These are phyloP conservation scores for Gasterosteus nipponicus DNA, from an alignment of 2,113 vertebrate species.

Conservation along the genomic window DNA sequence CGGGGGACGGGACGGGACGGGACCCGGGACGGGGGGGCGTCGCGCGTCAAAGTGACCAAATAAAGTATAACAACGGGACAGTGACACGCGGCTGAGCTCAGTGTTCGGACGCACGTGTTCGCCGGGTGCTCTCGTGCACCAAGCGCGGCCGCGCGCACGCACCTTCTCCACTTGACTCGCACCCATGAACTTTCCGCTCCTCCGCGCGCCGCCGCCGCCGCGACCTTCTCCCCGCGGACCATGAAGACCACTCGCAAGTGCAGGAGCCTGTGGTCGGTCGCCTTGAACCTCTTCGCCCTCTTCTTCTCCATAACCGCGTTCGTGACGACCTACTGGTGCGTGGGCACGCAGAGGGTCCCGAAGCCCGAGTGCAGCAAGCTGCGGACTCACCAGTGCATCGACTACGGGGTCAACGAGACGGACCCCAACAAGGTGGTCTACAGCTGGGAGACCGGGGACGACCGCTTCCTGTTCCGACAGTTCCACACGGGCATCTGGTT, in stretches of 20 bases:
- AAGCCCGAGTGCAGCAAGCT: conserved; percentile 81
- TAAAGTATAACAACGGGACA: conserved; percentile 2
- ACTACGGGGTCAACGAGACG: conserved; percentile 88
- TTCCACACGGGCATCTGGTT: conserved; percentile 97
- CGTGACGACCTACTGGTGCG: conserved; percentile 93
- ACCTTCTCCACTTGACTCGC: conserved; percentile 8
- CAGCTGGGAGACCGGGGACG: conserved; percentile 96
- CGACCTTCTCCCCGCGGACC: conserved; percentile 66
- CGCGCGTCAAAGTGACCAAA: conserved; percentile 8
- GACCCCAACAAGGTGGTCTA: conserved; percentile 88
- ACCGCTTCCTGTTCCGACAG: conserved; percentile 89
- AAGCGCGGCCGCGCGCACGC: not conserved
- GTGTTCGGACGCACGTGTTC: not conserved
- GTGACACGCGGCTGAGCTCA: conserved; percentile 17
- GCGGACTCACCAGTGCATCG: conserved; percentile 88
- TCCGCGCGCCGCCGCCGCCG: conserved; percentile 29
- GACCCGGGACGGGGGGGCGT: not conserved
- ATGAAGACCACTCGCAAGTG: conserved; percentile 91
- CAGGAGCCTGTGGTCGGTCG: conserved; percentile 89
- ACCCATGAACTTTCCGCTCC: conserved; percentile 54
- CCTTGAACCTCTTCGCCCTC: conserved; percentile 83
- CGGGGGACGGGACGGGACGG: conserved; percentile 8
- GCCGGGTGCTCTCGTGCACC: too few species aligned
- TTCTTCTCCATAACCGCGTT: conserved; percentile 87
- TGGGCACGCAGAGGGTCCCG: conserved; percentile 88